phyloP scores from a whole-genome alignment of 2,797 vertebrate genomes.

The Halcyon leucocephala region DNA sequence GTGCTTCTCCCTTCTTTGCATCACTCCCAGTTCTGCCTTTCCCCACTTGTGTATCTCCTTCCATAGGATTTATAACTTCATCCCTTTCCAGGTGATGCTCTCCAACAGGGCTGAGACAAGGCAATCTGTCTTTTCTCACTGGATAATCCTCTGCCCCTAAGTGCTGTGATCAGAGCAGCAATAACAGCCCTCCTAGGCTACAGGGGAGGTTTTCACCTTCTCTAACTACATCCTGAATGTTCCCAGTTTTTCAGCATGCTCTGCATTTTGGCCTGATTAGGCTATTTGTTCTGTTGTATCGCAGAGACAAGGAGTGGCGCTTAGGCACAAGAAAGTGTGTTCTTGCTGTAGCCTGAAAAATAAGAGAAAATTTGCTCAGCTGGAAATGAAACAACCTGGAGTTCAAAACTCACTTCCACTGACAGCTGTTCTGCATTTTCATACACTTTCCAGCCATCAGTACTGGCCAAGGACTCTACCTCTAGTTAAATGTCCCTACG shows the following conservation, averaged over 20 bases:
- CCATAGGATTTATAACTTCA: neutral
- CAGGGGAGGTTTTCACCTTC: neutral
- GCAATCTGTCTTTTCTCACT: neutral
- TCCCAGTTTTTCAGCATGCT: conserved; percentile 41
- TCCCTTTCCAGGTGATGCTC: neutral
- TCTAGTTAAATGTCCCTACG: neutral
- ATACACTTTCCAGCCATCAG: neutral
- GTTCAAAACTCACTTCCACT: conserved; percentile 31
- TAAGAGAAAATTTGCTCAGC: conserved; percentile 49
- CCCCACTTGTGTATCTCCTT: neutral
- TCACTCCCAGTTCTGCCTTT: neutral
- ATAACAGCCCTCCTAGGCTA: neutral
- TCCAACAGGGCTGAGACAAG: neutral
- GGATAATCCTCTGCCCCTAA: neutral
- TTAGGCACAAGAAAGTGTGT: conserved; percentile 30
- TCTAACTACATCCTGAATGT: neutral
- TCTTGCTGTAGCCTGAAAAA: conserved; percentile 32
- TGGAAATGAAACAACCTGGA: conserved; percentile 40
- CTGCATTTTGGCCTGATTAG: conserved; percentile 60
- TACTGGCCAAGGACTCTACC: neutral
- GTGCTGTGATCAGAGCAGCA: neutral
- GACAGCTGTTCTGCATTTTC: conserved; percentile 19
- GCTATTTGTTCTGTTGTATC: conserved; percentile 55
- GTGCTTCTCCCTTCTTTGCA: neutral
- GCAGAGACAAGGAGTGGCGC: conserved; percentile 11